Evolutionary conservation across 92 coral and sea anemone species (phyloP).

Genomic region (Chrysogorgia sp.): DNA sequence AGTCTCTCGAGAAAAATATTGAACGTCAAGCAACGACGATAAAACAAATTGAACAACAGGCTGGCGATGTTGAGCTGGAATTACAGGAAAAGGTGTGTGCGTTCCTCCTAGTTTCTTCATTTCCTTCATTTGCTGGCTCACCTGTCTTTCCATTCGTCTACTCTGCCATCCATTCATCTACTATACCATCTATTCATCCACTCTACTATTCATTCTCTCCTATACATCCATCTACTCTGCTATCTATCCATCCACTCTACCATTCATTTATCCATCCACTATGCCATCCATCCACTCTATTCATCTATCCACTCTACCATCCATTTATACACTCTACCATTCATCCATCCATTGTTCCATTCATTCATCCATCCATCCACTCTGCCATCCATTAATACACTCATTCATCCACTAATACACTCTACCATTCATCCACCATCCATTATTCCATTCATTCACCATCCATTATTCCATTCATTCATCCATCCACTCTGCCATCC

Average conservation of each 20-base stretch:
- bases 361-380: not conserved
- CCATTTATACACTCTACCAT: not conserved
- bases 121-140: no score
- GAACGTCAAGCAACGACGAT: slow-evolving; percentile 89
- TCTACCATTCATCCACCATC: not conserved
- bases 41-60: slow-evolving; percentile 79
- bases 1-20: slow-evolving; percentile 91
- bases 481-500: no score
- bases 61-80: slow-evolving; percentile 74
- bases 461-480: no score
- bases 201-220: not conserved
- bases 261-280: no score
- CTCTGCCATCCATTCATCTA: no score
- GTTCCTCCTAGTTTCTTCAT: no score
- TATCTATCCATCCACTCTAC: no score
- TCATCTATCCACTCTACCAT: no score
- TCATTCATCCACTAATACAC: not conserved
- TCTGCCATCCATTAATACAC: not conserved
- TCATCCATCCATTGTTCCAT: not conserved
- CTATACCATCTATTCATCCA: no score
- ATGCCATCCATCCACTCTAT: no score
- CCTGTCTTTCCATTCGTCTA: no score
- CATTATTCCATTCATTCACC: not conserved
- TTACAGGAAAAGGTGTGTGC: slow-evolving; percentile 81
- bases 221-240: no score